A percentile compares a stretch with the other conserved stretches of the same genome.
Evolutionary conservation across 1,140 invertebrate species (phyloP).

Genomic region (Adelges cooleyi): DNA sequence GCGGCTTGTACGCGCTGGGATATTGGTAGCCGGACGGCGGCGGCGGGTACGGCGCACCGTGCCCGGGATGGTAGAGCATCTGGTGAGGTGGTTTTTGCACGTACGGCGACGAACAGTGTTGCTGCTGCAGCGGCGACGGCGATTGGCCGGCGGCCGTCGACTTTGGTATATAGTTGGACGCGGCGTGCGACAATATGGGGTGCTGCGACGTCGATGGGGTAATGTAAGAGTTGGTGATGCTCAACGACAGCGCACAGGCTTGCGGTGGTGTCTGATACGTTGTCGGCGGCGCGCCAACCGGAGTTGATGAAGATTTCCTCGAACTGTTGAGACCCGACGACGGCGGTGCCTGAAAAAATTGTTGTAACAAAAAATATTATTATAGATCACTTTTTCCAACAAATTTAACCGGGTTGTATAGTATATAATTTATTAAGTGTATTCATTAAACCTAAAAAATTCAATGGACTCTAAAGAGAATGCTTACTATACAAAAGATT

Average conservation of each 20-base stretch:
- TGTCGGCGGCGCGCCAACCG: background rate
- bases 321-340: slow-evolving; percentile 9
- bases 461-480: too few relatives aligned
- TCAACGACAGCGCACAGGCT: slow-evolving; percentile 9
- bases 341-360: slow-evolving; percentile 1
- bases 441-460: too few relatives aligned
- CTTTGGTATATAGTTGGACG: slow-evolving; percentile 15
- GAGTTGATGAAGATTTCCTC: background rate
- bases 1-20: background rate
- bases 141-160: background rate
- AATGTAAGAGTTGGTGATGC: slow-evolving; percentile 27
- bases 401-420: too few relatives aligned
- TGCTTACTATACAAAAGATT: too few relatives aligned
- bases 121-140: slow-evolving; percentile 2
- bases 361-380: too few relatives aligned
- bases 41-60: background rate
- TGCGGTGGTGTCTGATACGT: slow-evolving; percentile 16
- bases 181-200: slow-evolving; percentile 7
- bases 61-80: slow-evolving; percentile 5
- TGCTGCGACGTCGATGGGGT: background rate
- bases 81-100: slow-evolving; percentile 14
- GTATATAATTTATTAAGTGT: too few relatives aligned
- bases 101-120: slow-evolving; percentile 13
- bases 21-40: background rate
- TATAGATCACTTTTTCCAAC: too few relatives aligned